Conservation (phyloP, 2,888 invertebrate species). For the Galerucella nymphaeae region DNA sequence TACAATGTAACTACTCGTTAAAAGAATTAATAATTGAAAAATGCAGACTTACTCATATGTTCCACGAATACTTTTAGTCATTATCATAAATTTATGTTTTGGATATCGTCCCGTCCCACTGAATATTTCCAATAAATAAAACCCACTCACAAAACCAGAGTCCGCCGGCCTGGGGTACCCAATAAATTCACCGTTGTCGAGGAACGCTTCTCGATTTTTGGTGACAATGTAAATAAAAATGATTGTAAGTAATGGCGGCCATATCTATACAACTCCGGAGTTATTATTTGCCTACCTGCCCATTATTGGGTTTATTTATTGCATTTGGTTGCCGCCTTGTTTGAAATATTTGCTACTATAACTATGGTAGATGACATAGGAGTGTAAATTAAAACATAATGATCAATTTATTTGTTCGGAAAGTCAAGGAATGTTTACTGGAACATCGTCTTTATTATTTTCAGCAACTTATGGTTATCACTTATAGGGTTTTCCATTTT, state of each 20-base stretch:
- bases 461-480: too few relatives aligned
- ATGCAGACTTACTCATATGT: conserved; percentile 37
- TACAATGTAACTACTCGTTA: conserved; percentile 14
- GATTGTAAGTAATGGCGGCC: conserved; percentile 58
- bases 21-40: conserved; percentile 27
- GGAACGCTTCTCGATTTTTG: conserved; percentile 51
- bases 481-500: too few relatives aligned
- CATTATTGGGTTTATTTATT: conserved; percentile 59
- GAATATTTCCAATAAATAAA: conserved; percentile 55
- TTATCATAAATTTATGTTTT: conserved; percentile 51
- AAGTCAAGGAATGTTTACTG: too few relatives aligned
- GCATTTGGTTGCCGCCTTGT: conserved; percentile 43
- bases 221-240: conserved; percentile 61
- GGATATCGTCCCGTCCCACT: conserved; percentile 47
- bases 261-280: conserved; percentile 57
- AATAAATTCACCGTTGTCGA: conserved; percentile 48
- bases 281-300: conserved; percentile 60
- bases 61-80: conserved; percentile 53
- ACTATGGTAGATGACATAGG: neutral
- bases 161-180: conserved; percentile 45
- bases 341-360: conserved; percentile 14
- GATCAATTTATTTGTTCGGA: too few relatives aligned
- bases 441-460: too few relatives aligned
- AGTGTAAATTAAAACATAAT: neutral
- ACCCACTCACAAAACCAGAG: conserved; percentile 46